A percentile compares a stretch with the other conserved stretches of the same genome.
phyloP scores from a whole-genome alignment of 2,888 invertebrate genomes.

The Zygaena filipendulae region DNA sequence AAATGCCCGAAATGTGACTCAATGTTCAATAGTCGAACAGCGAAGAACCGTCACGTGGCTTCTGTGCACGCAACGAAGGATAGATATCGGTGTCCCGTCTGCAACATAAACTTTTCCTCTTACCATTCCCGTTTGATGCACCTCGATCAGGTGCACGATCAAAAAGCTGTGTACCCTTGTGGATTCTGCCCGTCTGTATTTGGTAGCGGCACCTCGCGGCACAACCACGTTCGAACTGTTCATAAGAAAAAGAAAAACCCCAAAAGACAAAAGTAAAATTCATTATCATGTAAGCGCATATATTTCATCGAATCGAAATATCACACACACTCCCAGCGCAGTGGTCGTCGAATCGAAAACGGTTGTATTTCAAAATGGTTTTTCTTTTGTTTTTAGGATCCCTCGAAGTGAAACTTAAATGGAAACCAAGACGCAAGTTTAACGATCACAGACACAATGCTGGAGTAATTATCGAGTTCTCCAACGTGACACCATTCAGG shows the following conservation, averaged over 20 bases:
- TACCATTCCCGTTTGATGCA: slow-evolving; percentile 35
- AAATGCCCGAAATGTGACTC: slow-evolving; percentile 46
- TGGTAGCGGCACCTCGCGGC: slow-evolving; percentile 36
- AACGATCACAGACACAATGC: slow-evolving; percentile 56
- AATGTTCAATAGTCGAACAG: slow-evolving; percentile 32
- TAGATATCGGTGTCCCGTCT: slow-evolving; percentile 38
- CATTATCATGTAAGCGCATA: too few relatives aligned
- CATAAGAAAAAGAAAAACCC: slow-evolving; percentile 29
- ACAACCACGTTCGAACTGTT: slow-evolving; percentile 40
- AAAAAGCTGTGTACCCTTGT: slow-evolving; percentile 34
- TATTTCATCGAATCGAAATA: too few relatives aligned
- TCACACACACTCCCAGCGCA: too few relatives aligned
- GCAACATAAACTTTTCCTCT: slow-evolving; percentile 30
- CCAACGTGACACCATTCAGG: slow-evolving; percentile 50
- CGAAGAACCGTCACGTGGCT: slow-evolving; percentile 28
- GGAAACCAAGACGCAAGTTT: slow-evolving; percentile 46
- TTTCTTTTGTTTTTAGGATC: slow-evolving; percentile 54
- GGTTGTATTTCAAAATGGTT: slow-evolving; percentile 31
- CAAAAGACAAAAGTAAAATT: slow-evolving; percentile 15
- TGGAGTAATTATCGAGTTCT: slow-evolving; percentile 43
- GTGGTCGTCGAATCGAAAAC: too few relatives aligned
- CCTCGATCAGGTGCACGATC: slow-evolving; percentile 30
- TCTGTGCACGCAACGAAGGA: slow-evolving; percentile 30
- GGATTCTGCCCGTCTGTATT: slow-evolving; percentile 32
- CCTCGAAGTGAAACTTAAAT: slow-evolving; percentile 32